Evolutionary conservation across 2,113 vertebrate genomes (phyloP).

Genomic region (Pleuronectes platessa): DNA sequence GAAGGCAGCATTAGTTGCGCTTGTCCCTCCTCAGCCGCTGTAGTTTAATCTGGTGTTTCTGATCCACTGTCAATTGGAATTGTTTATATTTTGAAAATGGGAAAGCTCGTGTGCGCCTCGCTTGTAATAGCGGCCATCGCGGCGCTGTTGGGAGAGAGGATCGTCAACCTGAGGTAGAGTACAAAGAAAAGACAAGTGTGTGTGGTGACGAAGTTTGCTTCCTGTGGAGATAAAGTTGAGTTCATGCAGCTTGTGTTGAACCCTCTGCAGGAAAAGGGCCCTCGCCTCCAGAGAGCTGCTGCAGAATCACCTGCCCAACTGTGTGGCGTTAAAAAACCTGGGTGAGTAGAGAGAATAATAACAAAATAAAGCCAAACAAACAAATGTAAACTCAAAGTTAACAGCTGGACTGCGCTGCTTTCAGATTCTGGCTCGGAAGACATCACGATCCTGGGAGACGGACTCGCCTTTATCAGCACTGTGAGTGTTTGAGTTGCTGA

Average conservation of each 20-base stretch:
- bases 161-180: conserved; percentile 71
- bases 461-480: conserved; percentile 70
- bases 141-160: conserved; percentile 71
- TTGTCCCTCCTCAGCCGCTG: neutral
- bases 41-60: fast-evolving
- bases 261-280: conserved; percentile 58
- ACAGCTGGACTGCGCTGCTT: neutral
- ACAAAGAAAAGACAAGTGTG: neutral
- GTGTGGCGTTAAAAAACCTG: conserved; percentile 72
- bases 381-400: neutral
- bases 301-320: conserved; percentile 80
- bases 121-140: conserved; percentile 59
- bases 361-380: neutral
- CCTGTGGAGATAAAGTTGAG: neutral
- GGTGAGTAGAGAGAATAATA: conserved; percentile 54
- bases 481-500: conserved; percentile 51
- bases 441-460: conserved; percentile 63
- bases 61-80: neutral
- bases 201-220: neutral
- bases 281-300: conserved; percentile 66
- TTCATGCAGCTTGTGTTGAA: neutral
- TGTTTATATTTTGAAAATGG: conserved; percentile 59
- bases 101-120: conserved; percentile 53
- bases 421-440: conserved; percentile 67
- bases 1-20: conserved; percentile 43